Percentiles rank a stretch among this genome's conserved stretches.
Conservation (phyloP, 2,113 vertebrate genomes). For the Oplegnathus fasciatus region DNA sequence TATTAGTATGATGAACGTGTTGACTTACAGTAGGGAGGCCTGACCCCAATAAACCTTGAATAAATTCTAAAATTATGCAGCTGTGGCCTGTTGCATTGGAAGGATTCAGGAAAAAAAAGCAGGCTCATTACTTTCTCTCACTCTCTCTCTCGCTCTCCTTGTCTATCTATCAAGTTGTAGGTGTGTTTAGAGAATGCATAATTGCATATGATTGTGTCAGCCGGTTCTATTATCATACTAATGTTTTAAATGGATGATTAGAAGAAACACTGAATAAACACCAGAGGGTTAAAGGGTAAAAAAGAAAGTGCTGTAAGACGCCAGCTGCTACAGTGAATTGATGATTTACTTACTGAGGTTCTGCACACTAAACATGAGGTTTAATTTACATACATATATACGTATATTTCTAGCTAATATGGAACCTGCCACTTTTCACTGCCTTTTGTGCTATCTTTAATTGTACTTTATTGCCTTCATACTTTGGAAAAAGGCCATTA, state of each 20-base stretch:
- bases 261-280: conserved; percentile 7
- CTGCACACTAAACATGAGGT: background rate
- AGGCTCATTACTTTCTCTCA: conserved; percentile 25
- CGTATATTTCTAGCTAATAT: background rate
- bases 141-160: background rate
- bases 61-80: conserved; percentile 60
- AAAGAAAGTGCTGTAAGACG: background rate
- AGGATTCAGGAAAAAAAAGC: conserved; percentile 17
- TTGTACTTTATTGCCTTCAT: conserved; percentile 44
- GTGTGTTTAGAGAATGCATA: conserved; percentile 28
- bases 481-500: conserved; percentile 53
- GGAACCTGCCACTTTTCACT: conserved; percentile 6
- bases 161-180: background rate
- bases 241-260: conserved; percentile 44
- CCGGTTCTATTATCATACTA: background rate
- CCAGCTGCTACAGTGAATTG: background rate
- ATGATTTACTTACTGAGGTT: conserved; percentile 15
- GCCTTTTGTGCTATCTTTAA: conserved; percentile 24
- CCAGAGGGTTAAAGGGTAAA: conserved; percentile 19
- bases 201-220: conserved; percentile 12
- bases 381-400: conserved; percentile 11
- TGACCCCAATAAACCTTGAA: conserved; percentile 70
- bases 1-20: conserved; percentile 54
- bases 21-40: conserved; percentile 47
- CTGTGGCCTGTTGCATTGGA: conserved; percentile 46